phyloP scores from a whole-genome alignment of 2,113 vertebrate species.

The Geococcyx californianus region DNA sequence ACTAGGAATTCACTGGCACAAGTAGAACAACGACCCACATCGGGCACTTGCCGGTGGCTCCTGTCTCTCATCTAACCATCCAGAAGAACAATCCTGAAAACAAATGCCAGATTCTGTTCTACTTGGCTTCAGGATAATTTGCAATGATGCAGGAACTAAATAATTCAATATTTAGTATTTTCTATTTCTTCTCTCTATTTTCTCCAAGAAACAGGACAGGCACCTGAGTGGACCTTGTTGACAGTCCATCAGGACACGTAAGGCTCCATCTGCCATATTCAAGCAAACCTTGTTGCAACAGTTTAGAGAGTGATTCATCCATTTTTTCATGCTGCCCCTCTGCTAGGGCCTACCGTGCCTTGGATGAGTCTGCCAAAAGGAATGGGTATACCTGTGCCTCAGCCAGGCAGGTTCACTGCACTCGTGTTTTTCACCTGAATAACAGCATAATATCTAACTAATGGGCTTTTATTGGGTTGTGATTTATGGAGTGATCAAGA shows the following conservation, averaged over 20 bases:
- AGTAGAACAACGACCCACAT: neutral
- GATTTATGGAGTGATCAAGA: neutral
- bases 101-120: neutral
- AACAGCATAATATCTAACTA: neutral
- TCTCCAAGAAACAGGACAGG: neutral
- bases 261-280: neutral
- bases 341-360: neutral
- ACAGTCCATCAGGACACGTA: neutral
- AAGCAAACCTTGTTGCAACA: neutral
- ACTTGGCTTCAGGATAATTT: neutral
- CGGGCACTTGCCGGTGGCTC: neutral
- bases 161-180: neutral
- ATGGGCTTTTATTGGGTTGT: neutral
- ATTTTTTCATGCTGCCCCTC: neutral
- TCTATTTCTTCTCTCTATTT: neutral
- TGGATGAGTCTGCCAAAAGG: neutral
- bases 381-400: accelerated
- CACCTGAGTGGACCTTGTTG: neutral
- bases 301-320: neutral
- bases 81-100: neutral
- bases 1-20: neutral
- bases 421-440: neutral
- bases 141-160: neutral
- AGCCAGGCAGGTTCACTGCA: neutral
- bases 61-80: neutral